Conservation (phyloP, 2,888 invertebrate genomes). For the Hyppa rectilinea region DNA sequence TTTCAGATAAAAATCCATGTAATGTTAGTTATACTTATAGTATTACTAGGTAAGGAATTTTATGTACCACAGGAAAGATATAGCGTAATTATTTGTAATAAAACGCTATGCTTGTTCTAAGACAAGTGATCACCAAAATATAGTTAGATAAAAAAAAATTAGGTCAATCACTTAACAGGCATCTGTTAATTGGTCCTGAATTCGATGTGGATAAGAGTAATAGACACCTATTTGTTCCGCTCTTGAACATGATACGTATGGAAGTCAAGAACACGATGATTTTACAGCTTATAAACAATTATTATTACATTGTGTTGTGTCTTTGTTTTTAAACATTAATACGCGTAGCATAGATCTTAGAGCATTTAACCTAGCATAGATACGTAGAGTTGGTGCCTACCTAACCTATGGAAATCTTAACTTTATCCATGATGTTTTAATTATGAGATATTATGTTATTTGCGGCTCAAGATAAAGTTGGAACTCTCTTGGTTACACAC, state of each 20-base stretch:
- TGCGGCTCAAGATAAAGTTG: too few relatives aligned
- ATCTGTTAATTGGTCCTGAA: conserved; percentile 66
- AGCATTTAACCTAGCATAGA: too few relatives aligned
- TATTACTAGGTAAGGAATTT: not conserved
- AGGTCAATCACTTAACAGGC: conserved; percentile 69
- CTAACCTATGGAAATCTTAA: too few relatives aligned
- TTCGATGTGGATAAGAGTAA: conserved; percentile 63
- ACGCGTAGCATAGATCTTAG: too few relatives aligned
- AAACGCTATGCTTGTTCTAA: conserved; percentile 28
- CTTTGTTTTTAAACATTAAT: not conserved
- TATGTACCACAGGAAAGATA: not conserved
- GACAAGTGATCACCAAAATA: conserved; percentile 65
- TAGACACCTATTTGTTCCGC: conserved; percentile 63
- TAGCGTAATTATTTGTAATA: conserved; percentile 20
- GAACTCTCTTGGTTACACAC: too few relatives aligned
- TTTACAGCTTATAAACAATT: conserved; percentile 49
- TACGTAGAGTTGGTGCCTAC: too few relatives aligned
- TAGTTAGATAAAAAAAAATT: conserved; percentile 66
- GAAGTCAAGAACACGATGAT: conserved; percentile 47
- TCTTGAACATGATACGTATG: conserved; percentile 38
- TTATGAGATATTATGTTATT: too few relatives aligned
- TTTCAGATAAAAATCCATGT: too few relatives aligned
- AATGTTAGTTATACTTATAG: too few relatives aligned
- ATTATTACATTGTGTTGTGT: conserved; percentile 41
- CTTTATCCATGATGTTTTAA: too few relatives aligned